These are phyloP conservation scores for Oryctolagus cuniculus DNA, from an alignment of 2,113 vertebrate species.

Conservation along the genomic window mOryCun1.1 NC_091435.1:128639001-128639500, in stretches of 20 bases:
- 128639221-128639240: not conserved
- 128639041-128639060: not conserved
- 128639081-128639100: not conserved
- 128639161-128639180: not conserved
- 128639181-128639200: too few relatives aligned
- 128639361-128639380: not conserved
- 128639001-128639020: not conserved
- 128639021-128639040: not conserved
- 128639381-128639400: not conserved
- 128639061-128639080: not conserved
- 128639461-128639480: not conserved
- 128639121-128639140: not conserved
- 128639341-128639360: not conserved
- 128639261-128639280: not conserved
- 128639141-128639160: not conserved
- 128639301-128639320: not conserved
- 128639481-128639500: conserved; percentile 1
- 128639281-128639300: not conserved
- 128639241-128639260: not conserved
- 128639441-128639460: not conserved
- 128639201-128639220: too few relatives aligned
- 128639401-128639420: not conserved
- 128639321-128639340: not conserved
- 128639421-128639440: not conserved
- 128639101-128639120: not conserved